Evolutionary conservation across 2,888 invertebrate species (phyloP).

Genomic region (Galerucella pusilla): DNA sequence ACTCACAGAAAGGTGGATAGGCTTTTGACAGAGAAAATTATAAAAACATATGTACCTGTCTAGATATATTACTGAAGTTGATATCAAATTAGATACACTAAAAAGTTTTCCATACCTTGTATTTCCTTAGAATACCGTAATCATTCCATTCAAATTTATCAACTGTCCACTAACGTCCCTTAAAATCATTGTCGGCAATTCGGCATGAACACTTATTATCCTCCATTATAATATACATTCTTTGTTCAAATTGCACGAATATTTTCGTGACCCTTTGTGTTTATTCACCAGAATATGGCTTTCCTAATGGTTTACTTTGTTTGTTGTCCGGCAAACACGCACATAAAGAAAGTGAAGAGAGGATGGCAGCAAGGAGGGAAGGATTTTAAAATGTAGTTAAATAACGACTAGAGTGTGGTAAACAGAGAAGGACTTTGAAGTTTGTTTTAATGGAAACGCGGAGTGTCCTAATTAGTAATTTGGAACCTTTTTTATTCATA

Average conservation of each 20-base stretch:
- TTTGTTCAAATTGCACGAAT: conserved; percentile 11
- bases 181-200: background rate
- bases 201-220: conserved; percentile 4
- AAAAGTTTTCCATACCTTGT: no score
- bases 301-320: conserved; percentile 34
- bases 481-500: background rate
- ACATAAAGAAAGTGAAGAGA: conserved; percentile 27
- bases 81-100: no score
- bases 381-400: conserved; percentile 19
- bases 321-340: conserved; percentile 33
- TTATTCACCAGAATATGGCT: conserved; percentile 23
- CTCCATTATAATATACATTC: background rate
- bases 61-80: no score
- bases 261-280: conserved; percentile 17
- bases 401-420: conserved; percentile 11
- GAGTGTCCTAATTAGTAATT: background rate
- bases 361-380: conserved; percentile 13
- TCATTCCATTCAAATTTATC: background rate
- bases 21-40: no score
- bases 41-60: no score
- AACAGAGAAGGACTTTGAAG: background rate
- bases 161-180: background rate
- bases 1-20: no score
- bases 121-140: no score
- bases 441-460: no score